Conservation (phyloP, 1,140 invertebrate genomes). For the Drosophila suzukii region DNA sequence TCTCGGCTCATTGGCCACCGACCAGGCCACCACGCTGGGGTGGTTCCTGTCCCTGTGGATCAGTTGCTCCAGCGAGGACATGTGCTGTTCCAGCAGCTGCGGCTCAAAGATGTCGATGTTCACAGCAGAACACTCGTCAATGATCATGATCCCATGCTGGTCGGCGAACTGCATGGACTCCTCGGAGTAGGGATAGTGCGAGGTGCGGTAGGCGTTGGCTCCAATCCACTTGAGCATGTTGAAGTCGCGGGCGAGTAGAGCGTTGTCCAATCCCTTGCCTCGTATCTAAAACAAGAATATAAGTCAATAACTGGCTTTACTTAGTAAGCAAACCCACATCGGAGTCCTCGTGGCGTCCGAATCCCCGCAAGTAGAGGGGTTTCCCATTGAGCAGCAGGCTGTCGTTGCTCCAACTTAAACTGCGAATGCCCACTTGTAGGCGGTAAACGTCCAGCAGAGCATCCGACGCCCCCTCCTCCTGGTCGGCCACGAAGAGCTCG, state of each 20-base stretch:
- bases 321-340: slow-evolving; percentile 87
- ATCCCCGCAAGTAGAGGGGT: slow-evolving; percentile 95
- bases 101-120: slow-evolving; percentile 88
- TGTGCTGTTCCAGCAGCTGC: slow-evolving; percentile 90
- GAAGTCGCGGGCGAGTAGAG: slow-evolving; percentile 95
- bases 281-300: slow-evolving; percentile 87
- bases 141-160: slow-evolving; percentile 96
- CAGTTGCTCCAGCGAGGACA: slow-evolving; percentile 93
- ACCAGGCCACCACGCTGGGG: slow-evolving; percentile 97
- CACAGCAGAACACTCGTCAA: slow-evolving; percentile 97
- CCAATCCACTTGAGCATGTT: slow-evolving; percentile 97
- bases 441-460: slow-evolving; percentile 90
- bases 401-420: slow-evolving; percentile 90
- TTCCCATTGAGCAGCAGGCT: slow-evolving; percentile 93
- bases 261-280: slow-evolving; percentile 95
- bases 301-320: background rate
- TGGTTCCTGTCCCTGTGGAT: slow-evolving; percentile 96
- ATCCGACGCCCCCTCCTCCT: slow-evolving; percentile 59
- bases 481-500: slow-evolving; percentile 27
- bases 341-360: slow-evolving; percentile 97
- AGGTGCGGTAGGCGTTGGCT: slow-evolving; percentile 97
- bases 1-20: slow-evolving; percentile 96
- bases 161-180: slow-evolving; percentile 98
- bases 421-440: slow-evolving; percentile 94
- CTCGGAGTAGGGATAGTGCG: slow-evolving; percentile 99